Evolutionary conservation across 2,113 vertebrate species (phyloP).

Genomic region (Paedocypris sp.): DNA sequence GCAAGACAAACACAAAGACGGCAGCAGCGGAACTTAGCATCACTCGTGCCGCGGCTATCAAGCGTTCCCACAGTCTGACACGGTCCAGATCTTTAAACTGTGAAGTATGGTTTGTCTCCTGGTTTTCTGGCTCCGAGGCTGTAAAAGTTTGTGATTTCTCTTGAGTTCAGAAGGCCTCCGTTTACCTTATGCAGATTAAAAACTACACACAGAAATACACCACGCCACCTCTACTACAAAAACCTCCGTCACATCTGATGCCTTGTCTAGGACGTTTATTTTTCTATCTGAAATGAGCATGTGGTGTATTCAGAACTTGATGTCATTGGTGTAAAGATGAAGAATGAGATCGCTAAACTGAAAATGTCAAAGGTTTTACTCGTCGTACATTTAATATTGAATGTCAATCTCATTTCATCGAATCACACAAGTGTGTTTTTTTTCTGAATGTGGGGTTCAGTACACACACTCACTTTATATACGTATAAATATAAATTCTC

Average conservation of each 20-base stretch:
- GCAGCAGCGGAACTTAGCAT: constrained; percentile 24
- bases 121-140: neutral
- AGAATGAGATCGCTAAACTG: constrained; percentile 26
- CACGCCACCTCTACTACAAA: neutral
- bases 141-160: constrained; percentile 5
- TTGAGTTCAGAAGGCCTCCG: constrained; percentile 15
- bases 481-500: neutral
- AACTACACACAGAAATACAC: neutral
- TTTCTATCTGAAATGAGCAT: constrained; percentile 36
- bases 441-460: too few species aligned
- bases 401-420: constrained; percentile 37
- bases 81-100: constrained; percentile 27
- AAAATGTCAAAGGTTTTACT: constrained; percentile 35
- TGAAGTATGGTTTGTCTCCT: constrained; percentile 23
- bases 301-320: constrained; percentile 26
- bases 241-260: constrained; percentile 10
- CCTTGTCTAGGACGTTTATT: constrained; percentile 2
- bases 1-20: neutral
- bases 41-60: neutral
- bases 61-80: neutral
- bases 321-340: constrained; percentile 27
- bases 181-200: constrained; percentile 26
- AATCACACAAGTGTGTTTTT: constrained; percentile 1
- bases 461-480: neutral
- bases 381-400: constrained; percentile 40